Evolutionary conservation across 2,888 invertebrate genomes (phyloP), one percentile per base, ranked within the genome.

Genomic region (Andricus quercusramuli): DNA sequence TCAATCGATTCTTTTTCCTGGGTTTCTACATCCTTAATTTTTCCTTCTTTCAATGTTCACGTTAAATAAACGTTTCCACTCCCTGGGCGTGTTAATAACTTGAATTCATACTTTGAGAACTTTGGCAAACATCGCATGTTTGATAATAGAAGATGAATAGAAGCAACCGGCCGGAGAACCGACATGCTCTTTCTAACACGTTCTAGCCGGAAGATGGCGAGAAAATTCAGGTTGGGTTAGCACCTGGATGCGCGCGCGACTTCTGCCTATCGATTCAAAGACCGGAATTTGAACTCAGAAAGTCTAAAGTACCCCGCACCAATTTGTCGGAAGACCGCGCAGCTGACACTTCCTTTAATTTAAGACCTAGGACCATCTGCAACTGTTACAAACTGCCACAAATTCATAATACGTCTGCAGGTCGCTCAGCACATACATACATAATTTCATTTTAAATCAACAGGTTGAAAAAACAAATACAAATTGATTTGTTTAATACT

Each of bases 171-270:
- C 13, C 41, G 41, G 47, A 47, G 47, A 47, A 47, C 3, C 47
- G 17, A 47, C 15, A 47, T 17, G 4, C 11, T 13, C 41, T 41
- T 41, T 41, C 13, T 41, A 41, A 41, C 41, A 41, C 13, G 13
- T 13, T 41, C 47, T 47, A 47, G 15, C 20, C 29, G 13, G 70
- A 74, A 74, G 74, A 74, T 74, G n/a, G 56, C 32, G 56, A 56
- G 56, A 56, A 74, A 56, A 74, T 70, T 70, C 51, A 70, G 51
- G 51, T 70, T 70, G 70, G 29, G 29, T 68, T 59, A 74, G 74
- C 85, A 85, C 84, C 86, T 82, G 62, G 87, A 89, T 90, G 89
- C 88, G 89, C 88, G 88, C 89, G 88, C 88, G 88, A 86, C 87
- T 85, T 83, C 84, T 85, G 83, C 83, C 86, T 90, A 89, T 89